Conservation (phyloP, 2,797 vertebrate genomes). For the Tapera naevia region DNA sequence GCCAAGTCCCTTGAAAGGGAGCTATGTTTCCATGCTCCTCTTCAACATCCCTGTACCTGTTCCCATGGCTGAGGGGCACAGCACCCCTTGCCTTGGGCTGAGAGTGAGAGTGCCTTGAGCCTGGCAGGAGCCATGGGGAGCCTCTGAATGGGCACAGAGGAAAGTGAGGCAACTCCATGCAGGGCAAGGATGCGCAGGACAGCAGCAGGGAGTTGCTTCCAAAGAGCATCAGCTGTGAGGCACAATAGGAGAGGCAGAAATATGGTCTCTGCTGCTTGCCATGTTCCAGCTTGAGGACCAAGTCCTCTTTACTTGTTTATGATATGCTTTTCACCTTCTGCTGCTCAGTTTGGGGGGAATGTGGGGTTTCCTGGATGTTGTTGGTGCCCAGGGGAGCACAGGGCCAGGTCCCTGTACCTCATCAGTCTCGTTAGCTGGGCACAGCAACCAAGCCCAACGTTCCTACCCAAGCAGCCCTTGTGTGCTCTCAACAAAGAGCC, state of each 20-base stretch:
- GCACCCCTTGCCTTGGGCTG: accelerated
- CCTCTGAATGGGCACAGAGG: accelerated
- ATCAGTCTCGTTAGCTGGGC: accelerated
- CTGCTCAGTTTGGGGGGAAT: neutral
- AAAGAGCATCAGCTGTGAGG: accelerated
- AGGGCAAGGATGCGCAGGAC: neutral
- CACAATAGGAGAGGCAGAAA: neutral
- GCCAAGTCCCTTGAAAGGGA: no score
- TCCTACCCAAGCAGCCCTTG: accelerated
- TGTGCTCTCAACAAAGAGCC: neutral
- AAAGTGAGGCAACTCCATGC: accelerated
- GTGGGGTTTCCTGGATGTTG: accelerated
- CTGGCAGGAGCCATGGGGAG: neutral
- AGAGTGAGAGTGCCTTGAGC: no score
- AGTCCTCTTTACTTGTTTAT: neutral
- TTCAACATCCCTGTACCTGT: neutral
- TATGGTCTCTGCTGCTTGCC: accelerated
- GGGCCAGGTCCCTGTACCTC: neutral
- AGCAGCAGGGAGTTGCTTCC: accelerated
- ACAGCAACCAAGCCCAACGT: neutral
- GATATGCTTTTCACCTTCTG: accelerated
- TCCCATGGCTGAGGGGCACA: accelerated
- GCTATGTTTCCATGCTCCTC: accelerated
- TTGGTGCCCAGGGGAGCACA: neutral
- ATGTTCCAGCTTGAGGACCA: accelerated